These are phyloP conservation scores for Hofmannophila pseudospretella DNA, from an alignment of 2,888 invertebrate species.

Conservation along the genomic window DNA sequence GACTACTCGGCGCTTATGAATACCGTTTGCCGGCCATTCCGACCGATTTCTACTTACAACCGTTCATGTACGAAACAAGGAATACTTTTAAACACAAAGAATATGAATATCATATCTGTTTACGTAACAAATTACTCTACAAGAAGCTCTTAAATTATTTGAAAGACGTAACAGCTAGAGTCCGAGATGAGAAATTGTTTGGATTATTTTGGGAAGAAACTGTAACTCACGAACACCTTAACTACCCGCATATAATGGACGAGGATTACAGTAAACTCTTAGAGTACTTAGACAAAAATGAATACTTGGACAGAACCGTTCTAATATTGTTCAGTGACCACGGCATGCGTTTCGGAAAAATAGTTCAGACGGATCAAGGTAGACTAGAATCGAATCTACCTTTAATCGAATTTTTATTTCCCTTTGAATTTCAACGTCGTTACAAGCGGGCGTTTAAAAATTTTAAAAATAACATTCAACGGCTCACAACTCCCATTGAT, in stretches of 20 bases:
- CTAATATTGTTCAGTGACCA: constrained; percentile 90
- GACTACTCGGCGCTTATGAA: constrained; percentile 28
- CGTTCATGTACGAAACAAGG: constrained; percentile 79
- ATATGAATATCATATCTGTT: constrained; percentile 80
- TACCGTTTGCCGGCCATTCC: constrained; percentile 78
- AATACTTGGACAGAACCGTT: constrained; percentile 80
- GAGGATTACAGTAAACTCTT: constrained; percentile 77
- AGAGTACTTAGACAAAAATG: constrained; percentile 53
- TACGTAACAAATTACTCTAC: constrained; percentile 80
- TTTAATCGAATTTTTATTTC: constrained; percentile 83
- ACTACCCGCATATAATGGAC: constrained; percentile 85
- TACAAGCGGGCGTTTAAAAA: constrained; percentile 80
- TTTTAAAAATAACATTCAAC: constrained; percentile 78
- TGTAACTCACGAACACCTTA: constrained; percentile 88
- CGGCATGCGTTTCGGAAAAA: constrained; percentile 89
- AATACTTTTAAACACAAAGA: constrained; percentile 78
- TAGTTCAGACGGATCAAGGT: constrained; percentile 86
- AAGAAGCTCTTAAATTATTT: constrained; percentile 83
- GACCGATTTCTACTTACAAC: constrained; percentile 88
- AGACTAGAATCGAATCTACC: constrained; percentile 91
- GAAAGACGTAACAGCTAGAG: constrained; percentile 74
- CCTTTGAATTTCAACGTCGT: constrained; percentile 80
- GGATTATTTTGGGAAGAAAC: constrained; percentile 89
- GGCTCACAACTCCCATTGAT: constrained; percentile 86
- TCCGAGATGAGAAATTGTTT: constrained; percentile 80